Percentiles rank a stretch among this genome's conserved stretches.
These are phyloP conservation scores for Mesochorus sp. DNA, from an alignment of 2,888 invertebrate genomes.

Conservation along the genomic window DNA sequence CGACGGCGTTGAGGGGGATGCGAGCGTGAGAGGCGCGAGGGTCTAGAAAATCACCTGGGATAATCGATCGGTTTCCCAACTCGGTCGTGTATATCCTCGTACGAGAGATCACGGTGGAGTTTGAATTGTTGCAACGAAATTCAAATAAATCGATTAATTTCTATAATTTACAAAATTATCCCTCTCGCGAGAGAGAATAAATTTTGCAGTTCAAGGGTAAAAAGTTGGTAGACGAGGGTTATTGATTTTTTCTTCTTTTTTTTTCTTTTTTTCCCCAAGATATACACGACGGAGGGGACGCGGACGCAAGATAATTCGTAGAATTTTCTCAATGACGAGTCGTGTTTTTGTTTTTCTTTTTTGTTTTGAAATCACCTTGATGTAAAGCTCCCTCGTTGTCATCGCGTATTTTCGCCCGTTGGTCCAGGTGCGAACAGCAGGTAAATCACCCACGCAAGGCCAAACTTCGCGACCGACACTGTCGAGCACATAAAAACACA, in stretches of 20 bases:
- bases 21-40: constrained; percentile 15
- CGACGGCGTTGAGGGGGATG: not conserved
- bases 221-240: too few species aligned
- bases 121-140: not conserved
- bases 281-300: too few species aligned
- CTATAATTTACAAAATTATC: too few species aligned
- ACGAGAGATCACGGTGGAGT: not conserved
- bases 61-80: constrained; percentile 47
- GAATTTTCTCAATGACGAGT: not conserved
- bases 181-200: too few species aligned
- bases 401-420: constrained; percentile 65
- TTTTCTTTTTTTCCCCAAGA: too few species aligned
- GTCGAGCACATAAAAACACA: constrained; percentile 47
- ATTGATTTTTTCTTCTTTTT: too few species aligned
- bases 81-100: not conserved
- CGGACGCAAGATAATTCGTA: too few species aligned
- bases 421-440: constrained; percentile 60
- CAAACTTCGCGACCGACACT: constrained; percentile 31
- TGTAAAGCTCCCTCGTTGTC: constrained; percentile 80
- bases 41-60: constrained; percentile 47
- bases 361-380: too few species aligned
- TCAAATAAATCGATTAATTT: not conserved
- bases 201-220: too few species aligned
- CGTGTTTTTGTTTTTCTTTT: not conserved
- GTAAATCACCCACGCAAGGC: constrained; percentile 50